These are phyloP conservation scores for Andrena hattorfiana DNA, from an alignment of 2,888 invertebrate genomes.

Conservation along the genomic window DNA sequence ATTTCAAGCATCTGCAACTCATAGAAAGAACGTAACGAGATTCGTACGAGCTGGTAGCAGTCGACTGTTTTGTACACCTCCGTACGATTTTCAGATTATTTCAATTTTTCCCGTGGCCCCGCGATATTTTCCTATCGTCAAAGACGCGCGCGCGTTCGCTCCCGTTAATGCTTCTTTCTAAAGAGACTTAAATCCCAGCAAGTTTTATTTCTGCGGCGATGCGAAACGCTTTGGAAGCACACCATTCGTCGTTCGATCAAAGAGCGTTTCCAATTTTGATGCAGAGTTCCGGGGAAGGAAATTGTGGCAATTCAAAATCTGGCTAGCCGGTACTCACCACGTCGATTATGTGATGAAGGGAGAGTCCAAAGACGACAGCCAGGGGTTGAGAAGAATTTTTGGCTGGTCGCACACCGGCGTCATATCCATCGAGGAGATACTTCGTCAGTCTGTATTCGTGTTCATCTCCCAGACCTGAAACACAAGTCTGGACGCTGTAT, in stretches of 20 bases:
- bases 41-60: background rate
- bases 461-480: slow-evolving; percentile 86
- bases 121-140: slow-evolving; percentile 5
- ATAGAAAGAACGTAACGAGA: slow-evolving; percentile 7
- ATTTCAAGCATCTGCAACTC: slow-evolving; percentile 12
- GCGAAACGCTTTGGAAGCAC: background rate
- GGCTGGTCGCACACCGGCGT: slow-evolving; percentile 92
- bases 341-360: slow-evolving; percentile 94
- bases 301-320: background rate
- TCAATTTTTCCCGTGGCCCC: background rate
- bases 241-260: background rate
- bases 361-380: slow-evolving; percentile 92
- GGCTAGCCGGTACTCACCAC: slow-evolving; percentile 88
- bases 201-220: background rate
- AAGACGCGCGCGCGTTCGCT: background rate
- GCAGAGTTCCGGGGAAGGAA: no score
- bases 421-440: slow-evolving; percentile 91
- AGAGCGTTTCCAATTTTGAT: background rate
- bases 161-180: background rate
- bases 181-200: background rate
- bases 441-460: slow-evolving; percentile 91
- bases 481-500: background rate
- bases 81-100: slow-evolving; percentile 14
- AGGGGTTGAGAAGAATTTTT: slow-evolving; percentile 91
- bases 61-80: background rate